Percentiles rank a stretch among this genome's conserved stretches.
Conservation (phyloP, 1,140 invertebrate genomes). For the Aphidius ervi region DNA sequence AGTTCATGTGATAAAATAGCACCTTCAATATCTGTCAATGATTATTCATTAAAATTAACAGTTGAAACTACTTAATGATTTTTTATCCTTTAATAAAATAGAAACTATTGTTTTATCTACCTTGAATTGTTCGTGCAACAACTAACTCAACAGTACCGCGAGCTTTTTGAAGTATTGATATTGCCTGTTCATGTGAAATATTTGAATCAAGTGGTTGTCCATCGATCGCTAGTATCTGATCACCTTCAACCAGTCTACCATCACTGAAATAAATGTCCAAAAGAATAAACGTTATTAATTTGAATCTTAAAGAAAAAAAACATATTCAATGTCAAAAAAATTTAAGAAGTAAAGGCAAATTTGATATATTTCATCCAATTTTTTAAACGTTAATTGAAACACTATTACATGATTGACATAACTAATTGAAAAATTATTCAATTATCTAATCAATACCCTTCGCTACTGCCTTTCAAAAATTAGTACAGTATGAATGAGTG, state of each 20-base stretch:
- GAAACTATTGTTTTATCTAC: constrained; percentile 27
- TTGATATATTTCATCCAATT: no score
- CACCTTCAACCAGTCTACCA: constrained; percentile 73
- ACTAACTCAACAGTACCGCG: constrained; percentile 71
- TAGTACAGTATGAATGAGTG: no score
- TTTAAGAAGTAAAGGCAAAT: no score
- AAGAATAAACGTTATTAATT: constrained; percentile 2
- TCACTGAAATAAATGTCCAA: constrained; percentile 57
- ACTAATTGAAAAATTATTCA: no score
- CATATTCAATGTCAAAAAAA: background rate
- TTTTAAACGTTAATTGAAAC: no score
- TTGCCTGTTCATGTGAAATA: constrained; percentile 84
- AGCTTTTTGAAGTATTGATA: constrained; percentile 76
- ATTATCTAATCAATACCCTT: no score
- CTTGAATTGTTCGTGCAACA: constrained; percentile 61
- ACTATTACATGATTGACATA: no score
- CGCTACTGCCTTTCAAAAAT: no score
- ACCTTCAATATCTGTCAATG: background rate
- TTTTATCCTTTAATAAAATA: no score
- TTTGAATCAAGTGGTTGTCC: constrained; percentile 77
- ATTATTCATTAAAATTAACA: no score
- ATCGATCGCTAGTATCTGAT: constrained; percentile 87
- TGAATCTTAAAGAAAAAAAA: background rate
- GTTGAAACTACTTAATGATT: no score
- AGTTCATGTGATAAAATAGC: constrained; percentile 47